Conservation (phyloP, 2,797 vertebrate genomes). For the Molossus alvarezi region DNA sequence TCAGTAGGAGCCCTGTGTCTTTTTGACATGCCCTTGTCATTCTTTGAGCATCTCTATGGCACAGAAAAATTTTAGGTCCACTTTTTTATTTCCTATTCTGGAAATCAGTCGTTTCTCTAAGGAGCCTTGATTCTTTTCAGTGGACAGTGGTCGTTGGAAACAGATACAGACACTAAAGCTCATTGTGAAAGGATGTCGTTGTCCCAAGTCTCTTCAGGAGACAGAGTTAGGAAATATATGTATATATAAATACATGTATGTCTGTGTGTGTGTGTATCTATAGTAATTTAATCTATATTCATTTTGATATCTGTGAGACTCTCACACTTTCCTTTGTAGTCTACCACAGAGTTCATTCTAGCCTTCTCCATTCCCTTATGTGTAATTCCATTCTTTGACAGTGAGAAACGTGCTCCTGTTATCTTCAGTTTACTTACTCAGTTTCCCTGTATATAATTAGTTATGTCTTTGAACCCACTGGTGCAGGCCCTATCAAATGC, state of each 20-base stretch:
- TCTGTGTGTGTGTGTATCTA: background rate
- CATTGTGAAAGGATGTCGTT: background rate
- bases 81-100: slow-evolving; percentile 44
- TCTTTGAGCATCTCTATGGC: slow-evolving; percentile 30
- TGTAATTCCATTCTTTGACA: background rate
- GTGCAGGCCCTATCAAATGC: background rate
- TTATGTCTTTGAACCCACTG: background rate
- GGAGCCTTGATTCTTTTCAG: slow-evolving; percentile 12
- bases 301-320: background rate
- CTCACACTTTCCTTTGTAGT: background rate
- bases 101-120: background rate
- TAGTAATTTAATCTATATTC: slow-evolving; percentile 43
- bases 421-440: background rate
- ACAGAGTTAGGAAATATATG: background rate
- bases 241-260: background rate
- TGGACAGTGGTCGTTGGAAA: background rate
- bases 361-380: background rate
- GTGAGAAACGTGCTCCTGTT: background rate
- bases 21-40: background rate
- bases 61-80: background rate
- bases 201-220: background rate
- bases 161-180: background rate
- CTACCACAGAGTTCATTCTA: slow-evolving; percentile 25
- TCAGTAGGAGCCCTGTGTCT: background rate
- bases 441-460: background rate